Percentiles rank a stretch among this genome's conserved stretches.
These are phyloP conservation scores for Acronicta psi DNA, from an alignment of 2,888 invertebrate species.

Conservation along the genomic window DNA sequence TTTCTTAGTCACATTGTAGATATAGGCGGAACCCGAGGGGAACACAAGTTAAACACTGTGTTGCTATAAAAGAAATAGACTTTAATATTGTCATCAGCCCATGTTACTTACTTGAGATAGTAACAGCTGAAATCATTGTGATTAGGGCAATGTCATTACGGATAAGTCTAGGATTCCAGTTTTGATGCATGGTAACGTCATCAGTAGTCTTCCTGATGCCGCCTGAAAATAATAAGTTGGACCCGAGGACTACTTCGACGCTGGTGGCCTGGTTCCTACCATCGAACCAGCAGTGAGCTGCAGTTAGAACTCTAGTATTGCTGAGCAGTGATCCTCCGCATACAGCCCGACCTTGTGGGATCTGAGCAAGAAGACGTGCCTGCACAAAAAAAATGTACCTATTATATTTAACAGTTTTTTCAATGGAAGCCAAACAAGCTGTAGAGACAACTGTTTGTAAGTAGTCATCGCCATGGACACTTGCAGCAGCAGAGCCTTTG, in stretches of 20 bases:
- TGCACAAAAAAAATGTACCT: constrained; percentile 5
- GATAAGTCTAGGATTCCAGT: constrained; percentile 60
- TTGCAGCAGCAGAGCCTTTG: no score
- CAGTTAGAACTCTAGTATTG: constrained; percentile 62
- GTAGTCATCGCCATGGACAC: no score
- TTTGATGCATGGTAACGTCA: constrained; percentile 59
- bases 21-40: no score
- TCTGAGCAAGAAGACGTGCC: constrained; percentile 35
- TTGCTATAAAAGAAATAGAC: no score
- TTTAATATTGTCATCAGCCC: no score
- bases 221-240: constrained; percentile 62
- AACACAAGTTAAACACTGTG: no score
- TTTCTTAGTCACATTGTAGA: no score
- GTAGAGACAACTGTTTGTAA: no score
- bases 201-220: constrained; percentile 62
- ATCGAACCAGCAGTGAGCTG: constrained; percentile 76
- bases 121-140: constrained; percentile 49
- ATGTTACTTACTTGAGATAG: constrained; percentile 55
- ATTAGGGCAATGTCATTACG: constrained; percentile 73
- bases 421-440: no score
- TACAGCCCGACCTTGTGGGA: constrained; percentile 49
- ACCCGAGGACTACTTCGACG: constrained; percentile 70
- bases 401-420: no score
- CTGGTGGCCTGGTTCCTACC: constrained; percentile 67
- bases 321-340: constrained; percentile 70